Conservation (phyloP, 2,797 vertebrate species). For the Melanotaenia pygmaea region DNA sequence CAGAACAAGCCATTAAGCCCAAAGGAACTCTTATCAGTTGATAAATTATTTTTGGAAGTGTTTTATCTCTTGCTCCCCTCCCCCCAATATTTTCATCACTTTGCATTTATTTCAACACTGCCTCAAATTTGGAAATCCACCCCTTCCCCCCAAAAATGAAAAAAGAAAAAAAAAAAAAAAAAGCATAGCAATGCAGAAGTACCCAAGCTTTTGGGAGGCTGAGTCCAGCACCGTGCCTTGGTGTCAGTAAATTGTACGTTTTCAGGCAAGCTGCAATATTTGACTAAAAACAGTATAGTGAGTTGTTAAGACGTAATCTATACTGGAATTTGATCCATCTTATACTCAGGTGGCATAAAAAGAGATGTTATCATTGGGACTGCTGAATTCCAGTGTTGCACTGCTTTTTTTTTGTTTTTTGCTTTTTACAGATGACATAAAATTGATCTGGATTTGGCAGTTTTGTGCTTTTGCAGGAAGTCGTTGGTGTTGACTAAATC, state of each 20-base stretch:
- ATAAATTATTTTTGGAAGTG: conserved; percentile 15
- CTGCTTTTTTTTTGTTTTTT: conserved; percentile 20
- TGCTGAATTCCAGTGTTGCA: conserved; percentile 41
- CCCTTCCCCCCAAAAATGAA: conserved; percentile 4
- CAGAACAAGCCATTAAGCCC: conserved; percentile 33
- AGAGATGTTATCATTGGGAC: conserved; percentile 15
- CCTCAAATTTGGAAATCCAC: conserved; percentile 15
- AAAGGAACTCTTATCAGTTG: conserved; percentile 52
- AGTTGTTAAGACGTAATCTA: conserved; percentile 21
- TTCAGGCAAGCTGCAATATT: conserved; percentile 33
- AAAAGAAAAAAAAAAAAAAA: not conserved
- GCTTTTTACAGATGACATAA: conserved; percentile 7
- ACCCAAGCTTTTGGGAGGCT: conserved; percentile 47
- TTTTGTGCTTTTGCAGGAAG: conserved; percentile 35
- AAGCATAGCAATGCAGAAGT: conserved; percentile 28
- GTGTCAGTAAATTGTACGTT: conserved; percentile 58
- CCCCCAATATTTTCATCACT: conserved; percentile 6
- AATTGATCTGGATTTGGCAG: conserved; percentile 1
- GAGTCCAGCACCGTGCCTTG: conserved; percentile 78
- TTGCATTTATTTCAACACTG: conserved; percentile 28
- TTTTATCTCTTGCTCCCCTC: conserved; percentile 34
- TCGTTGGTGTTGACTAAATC: conserved; percentile 20
- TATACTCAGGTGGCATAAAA: conserved; percentile 61
- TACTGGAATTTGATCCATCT: conserved; percentile 48
- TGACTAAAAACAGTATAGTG: conserved; percentile 34